Conservation (phyloP, 2,888 invertebrate species). For the Synergus laeviventris region DNA sequence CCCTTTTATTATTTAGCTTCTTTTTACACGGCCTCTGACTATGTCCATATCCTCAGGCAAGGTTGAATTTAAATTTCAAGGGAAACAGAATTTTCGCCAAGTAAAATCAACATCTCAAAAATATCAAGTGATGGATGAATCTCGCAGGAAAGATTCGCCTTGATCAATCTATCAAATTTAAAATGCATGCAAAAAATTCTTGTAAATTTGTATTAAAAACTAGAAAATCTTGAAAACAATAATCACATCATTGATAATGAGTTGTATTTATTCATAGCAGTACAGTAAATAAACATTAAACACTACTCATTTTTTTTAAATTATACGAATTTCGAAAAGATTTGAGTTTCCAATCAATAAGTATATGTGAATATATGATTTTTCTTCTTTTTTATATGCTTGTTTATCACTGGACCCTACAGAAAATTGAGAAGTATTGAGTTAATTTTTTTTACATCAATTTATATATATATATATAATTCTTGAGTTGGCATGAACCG, state of each 20-base stretch:
- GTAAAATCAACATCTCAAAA: background rate
- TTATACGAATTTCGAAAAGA: no score
- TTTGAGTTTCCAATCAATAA: background rate
- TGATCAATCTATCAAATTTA: background rate
- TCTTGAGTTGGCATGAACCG: background rate
- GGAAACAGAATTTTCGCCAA: background rate
- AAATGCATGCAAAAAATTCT: background rate
- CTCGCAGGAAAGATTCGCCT: background rate
- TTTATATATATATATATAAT: background rate
- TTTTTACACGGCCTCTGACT: conserved; percentile 8
- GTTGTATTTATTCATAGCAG: no score
- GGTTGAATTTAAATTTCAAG: conserved; percentile 22
- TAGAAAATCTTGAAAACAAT: no score
- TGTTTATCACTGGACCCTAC: background rate
- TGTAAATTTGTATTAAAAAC: no score
- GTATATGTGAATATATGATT: background rate
- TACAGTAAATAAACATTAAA: no score
- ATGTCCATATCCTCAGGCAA: conserved; percentile 1
- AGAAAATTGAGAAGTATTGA: background rate
- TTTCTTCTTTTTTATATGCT: no score
- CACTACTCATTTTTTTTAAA: no score
- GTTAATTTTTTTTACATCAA: background rate
- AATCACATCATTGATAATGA: no score
- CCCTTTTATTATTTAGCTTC: conserved; percentile 31
- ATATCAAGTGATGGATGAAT: background rate